These are phyloP conservation scores for Thysanoteuthis rhombus DNA, from an alignment of 2,888 invertebrate species.

Conservation along the genomic window DNA sequence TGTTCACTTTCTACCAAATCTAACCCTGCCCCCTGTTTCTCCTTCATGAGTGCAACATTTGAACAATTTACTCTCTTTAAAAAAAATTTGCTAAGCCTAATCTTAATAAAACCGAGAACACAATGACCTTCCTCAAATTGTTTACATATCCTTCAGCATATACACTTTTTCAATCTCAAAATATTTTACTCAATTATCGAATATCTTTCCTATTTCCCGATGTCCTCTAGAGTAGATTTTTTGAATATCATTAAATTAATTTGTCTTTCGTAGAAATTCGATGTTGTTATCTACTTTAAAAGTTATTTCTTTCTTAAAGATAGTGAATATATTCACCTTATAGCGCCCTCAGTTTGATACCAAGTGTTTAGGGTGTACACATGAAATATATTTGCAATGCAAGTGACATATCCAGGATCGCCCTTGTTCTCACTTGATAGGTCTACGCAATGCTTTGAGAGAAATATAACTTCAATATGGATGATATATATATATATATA, in stretches of 20 bases:
- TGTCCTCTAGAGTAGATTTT: not conserved
- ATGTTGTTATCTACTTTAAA: not conserved
- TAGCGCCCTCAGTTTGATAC: no score
- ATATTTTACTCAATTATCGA: not conserved
- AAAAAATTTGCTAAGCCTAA: not conserved
- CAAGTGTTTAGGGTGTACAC: no score
- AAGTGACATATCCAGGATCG: no score
- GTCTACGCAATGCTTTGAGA: no score
- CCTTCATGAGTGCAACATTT: no score
- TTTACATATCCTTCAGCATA: not conserved
- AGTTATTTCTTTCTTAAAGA: no score
- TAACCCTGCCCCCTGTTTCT: not conserved
- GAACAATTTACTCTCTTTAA: not conserved
- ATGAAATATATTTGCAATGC: no score
- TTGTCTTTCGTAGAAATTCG: not conserved
- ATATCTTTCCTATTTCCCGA: not conserved
- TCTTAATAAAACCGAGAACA: not conserved
- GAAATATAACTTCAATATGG: no score
- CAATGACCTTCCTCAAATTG: not conserved
- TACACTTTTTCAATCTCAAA: not conserved
- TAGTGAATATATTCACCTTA: no score
- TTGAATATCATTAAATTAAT: not conserved
- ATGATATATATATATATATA: no score
- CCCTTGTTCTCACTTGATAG: no score
- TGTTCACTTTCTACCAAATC: not conserved